Percentiles rank a stretch among this genome's conserved stretches.
These are phyloP conservation scores for Gymnocypris eckloni DNA, from an alignment of 2,797 vertebrate species.

Conservation along the genomic window DNA sequence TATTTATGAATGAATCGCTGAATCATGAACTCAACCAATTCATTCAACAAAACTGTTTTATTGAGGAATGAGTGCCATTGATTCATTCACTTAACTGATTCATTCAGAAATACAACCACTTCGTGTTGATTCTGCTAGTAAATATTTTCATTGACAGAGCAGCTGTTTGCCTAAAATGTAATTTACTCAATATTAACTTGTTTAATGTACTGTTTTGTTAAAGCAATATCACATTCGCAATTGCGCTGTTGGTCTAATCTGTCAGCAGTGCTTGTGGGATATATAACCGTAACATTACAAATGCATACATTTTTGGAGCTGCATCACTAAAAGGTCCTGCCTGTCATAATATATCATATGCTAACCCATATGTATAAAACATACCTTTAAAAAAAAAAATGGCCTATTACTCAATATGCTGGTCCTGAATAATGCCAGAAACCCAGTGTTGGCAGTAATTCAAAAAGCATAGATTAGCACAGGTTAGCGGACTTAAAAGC, in stretches of 20 bases:
- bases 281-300: not conserved
- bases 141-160: not conserved
- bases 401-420: not conserved
- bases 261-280: not conserved
- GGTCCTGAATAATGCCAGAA: conserved; percentile 42
- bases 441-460: conserved; percentile 23
- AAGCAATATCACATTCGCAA: not conserved
- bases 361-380: not conserved
- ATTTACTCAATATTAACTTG: not conserved
- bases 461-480: not conserved
- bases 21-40: not conserved
- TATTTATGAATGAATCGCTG: not conserved
- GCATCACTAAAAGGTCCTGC: not conserved
- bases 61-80: not conserved
- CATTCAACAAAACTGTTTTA: not conserved
- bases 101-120: not conserved
- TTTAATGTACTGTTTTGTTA: not conserved
- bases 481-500: conserved; percentile 46
- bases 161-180: not conserved
- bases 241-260: not conserved
- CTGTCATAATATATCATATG: not conserved
- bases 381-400: not conserved
- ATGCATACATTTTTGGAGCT: not conserved
- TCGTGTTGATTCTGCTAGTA: not conserved
- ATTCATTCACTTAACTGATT: not conserved